Evolutionary conservation across 1,140 invertebrate genomes (phyloP).

Genomic region (Bradynema listronoti): DNA sequence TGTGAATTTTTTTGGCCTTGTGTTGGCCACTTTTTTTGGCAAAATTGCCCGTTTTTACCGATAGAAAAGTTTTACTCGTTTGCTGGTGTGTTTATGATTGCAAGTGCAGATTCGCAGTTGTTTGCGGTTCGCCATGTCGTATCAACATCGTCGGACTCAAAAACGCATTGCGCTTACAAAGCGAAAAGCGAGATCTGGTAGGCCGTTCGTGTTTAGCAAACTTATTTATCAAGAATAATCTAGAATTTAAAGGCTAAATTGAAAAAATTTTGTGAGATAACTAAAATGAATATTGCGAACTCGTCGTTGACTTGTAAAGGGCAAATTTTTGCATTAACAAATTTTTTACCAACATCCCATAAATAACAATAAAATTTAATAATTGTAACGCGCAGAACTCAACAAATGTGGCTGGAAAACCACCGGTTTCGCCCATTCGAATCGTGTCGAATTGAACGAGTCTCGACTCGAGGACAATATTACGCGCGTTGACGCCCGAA

Average conservation of each 20-base stretch:
- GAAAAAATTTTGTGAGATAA: background rate
- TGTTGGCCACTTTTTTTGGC: too few relatives aligned
- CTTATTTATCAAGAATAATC: background rate
- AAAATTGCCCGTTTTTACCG: too few relatives aligned
- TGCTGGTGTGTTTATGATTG: too few relatives aligned
- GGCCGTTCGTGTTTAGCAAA: background rate
- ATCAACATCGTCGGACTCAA: too few relatives aligned
- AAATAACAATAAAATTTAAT: background rate
- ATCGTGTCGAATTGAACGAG: slow-evolving; percentile 9
- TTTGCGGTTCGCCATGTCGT: too few relatives aligned
- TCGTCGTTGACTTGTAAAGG: too few relatives aligned
- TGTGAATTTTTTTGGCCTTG: too few relatives aligned
- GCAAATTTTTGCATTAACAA: background rate
- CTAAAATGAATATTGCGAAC: too few relatives aligned
- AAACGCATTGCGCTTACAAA: slow-evolving; percentile 17
- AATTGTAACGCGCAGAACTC: slow-evolving; percentile 32
- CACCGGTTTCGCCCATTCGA: slow-evolving; percentile 13
- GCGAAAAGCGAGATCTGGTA: slow-evolving; percentile 27
- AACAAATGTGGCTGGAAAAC: slow-evolving; percentile 41
- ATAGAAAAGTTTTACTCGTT: too few relatives aligned
- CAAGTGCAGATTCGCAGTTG: too few relatives aligned
- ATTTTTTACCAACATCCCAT: background rate
- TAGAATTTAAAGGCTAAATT: too few relatives aligned
- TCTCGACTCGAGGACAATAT: slow-evolving; percentile 23
- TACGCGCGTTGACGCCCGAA: slow-evolving; percentile 22